Conservation (phyloP, 2,797 vertebrate species). For the Lophius americanus region DNA sequence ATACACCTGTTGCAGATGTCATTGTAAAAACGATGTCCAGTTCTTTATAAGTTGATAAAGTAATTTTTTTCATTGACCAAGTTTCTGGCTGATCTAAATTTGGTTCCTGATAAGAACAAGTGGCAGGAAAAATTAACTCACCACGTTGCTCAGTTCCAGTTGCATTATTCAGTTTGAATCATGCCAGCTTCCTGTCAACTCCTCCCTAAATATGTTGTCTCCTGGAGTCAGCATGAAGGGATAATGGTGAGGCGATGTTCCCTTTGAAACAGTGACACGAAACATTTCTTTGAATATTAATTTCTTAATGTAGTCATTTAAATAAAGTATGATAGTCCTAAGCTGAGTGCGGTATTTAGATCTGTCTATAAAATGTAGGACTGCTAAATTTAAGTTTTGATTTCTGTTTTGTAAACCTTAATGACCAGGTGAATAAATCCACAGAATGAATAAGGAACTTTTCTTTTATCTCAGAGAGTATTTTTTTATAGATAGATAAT, state of each 20-base stretch:
- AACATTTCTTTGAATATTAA: conserved; percentile 16
- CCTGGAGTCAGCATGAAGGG: not conserved
- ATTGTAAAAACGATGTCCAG: conserved; percentile 5
- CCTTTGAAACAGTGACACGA: conserved; percentile 6
- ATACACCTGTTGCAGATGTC: not conserved
- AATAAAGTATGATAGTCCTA: not conserved
- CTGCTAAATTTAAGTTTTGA: not conserved
- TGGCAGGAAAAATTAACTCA: conserved; percentile 24
- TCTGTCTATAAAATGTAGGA: not conserved
- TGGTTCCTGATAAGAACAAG: conserved; percentile 34
- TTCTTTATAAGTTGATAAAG: conserved; percentile 12
- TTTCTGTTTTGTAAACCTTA: not conserved
- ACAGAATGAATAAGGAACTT: too few relatives aligned
- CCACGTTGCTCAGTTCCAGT: conserved; percentile 19
- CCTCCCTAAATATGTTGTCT: conserved; percentile 20
- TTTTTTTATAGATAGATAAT: too few relatives aligned
- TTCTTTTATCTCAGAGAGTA: too few relatives aligned
- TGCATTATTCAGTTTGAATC: conserved; percentile 43
- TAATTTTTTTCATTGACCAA: conserved; percentile 31
- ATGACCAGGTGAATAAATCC: not conserved
- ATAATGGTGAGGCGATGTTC: not conserved
- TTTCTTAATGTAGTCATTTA: conserved; percentile 3
- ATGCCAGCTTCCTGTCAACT: conserved; percentile 24
- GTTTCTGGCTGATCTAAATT: conserved; percentile 38
- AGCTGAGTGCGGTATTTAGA: not conserved